A percentile compares a stretch with the other conserved stretches of the same genome.
phyloP scores from a whole-genome alignment of 2,113 vertebrate species.

The Scomber colias region DNA sequence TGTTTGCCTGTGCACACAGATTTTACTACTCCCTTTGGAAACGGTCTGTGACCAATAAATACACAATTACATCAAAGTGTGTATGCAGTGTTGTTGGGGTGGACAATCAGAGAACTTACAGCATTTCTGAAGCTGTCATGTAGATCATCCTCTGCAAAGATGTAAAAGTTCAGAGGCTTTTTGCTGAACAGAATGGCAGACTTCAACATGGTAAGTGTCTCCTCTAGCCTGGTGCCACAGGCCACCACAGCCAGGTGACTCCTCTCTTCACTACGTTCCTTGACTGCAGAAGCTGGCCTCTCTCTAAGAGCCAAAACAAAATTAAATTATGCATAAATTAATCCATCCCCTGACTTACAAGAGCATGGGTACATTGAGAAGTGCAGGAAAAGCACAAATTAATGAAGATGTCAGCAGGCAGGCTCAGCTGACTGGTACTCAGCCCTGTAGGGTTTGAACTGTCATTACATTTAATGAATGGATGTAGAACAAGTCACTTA shows the following conservation, averaged over 20 bases:
- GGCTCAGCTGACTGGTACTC: constrained; percentile 36
- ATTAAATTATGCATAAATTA: not conserved
- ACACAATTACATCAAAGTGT: too few species aligned
- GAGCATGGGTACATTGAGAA: constrained; percentile 4
- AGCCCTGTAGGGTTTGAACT: constrained; percentile 26
- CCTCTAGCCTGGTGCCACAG: constrained; percentile 93
- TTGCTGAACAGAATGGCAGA: constrained; percentile 93
- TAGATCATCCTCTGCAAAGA: constrained; percentile 95
- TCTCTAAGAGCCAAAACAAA: constrained; percentile 56
- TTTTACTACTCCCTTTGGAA: too few species aligned
- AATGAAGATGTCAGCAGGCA: constrained; percentile 5
- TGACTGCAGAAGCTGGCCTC: constrained; percentile 10
- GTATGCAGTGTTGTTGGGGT: too few species aligned
- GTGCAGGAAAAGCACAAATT: not conserved
- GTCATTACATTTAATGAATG: constrained; percentile 36
- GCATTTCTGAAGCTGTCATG: constrained; percentile 88
- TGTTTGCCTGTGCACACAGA: not conserved
- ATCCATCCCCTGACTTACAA: not conserved
- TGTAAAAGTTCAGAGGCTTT: constrained; percentile 91
- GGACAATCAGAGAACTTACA: constrained; percentile 80
- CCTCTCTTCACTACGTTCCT: constrained; percentile 68
- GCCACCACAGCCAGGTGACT: constrained; percentile 96
- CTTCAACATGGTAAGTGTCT: constrained; percentile 95
- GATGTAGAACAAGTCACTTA: not conserved
- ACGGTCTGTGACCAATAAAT: too few species aligned